Conservation (phyloP, 2,888 invertebrate genomes). For the Xanthia icteritia region DNA sequence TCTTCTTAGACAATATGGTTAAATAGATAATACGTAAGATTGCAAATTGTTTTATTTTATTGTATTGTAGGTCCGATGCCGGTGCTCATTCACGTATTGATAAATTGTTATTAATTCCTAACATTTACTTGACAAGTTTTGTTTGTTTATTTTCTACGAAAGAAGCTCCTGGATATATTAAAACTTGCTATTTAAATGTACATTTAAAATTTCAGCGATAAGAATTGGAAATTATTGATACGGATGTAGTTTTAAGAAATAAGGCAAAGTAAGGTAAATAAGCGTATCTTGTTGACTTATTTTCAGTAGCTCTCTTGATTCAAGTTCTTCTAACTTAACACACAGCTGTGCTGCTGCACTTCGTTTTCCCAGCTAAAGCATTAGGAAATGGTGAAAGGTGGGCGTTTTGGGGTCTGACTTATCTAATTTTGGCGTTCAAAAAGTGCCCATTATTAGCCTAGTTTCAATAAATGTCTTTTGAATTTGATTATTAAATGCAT, state of each 20-base stretch:
- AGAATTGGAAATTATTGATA: background rate
- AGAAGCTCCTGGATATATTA: background rate
- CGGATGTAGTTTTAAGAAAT: background rate
- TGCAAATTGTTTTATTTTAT: too few relatives aligned
- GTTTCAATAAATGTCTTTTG: background rate
- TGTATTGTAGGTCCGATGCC: background rate
- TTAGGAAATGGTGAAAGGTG: background rate
- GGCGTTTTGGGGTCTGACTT: background rate
- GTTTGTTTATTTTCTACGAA: background rate
- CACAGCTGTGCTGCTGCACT: background rate
- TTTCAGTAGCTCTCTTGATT: background rate
- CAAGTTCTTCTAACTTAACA: background rate
- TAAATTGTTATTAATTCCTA: background rate
- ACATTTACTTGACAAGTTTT: background rate
- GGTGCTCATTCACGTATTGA: background rate
- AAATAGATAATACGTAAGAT: background rate
- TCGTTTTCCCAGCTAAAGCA: background rate
- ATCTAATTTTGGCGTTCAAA: background rate
- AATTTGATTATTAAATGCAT: background rate
- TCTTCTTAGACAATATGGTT: slow-evolving; percentile 6
- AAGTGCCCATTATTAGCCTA: background rate
- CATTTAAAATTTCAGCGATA: too few relatives aligned
- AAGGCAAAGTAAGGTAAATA: too few relatives aligned
- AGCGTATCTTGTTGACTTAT: background rate
- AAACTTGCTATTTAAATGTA: background rate